phyloP scores from a whole-genome alignment of 2,797 vertebrate genomes.

The Falco peregrinus region DNA sequence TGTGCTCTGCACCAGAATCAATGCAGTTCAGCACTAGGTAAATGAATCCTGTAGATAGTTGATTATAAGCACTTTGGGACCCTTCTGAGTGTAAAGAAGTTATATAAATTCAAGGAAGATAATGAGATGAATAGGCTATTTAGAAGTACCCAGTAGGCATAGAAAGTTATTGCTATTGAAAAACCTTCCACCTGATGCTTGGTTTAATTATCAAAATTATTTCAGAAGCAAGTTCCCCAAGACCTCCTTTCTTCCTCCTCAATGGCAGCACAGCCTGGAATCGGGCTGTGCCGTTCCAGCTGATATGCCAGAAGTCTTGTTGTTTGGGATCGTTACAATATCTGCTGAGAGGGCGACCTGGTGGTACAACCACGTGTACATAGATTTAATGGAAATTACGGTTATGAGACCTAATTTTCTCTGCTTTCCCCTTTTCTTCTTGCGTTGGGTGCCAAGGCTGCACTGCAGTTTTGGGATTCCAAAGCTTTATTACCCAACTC shows the following conservation, averaged over 20 bases:
- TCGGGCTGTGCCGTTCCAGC: neutral
- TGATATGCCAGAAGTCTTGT: neutral
- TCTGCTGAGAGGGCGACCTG: neutral
- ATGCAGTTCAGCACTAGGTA: conserved; percentile 23
- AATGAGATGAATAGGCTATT: conserved; percentile 3
- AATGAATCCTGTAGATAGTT: conserved; percentile 49
- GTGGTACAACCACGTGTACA: neutral
- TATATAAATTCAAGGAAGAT: neutral
- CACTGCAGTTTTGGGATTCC: neutral
- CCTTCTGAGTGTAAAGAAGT: conserved; percentile 22
- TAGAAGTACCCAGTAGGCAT: neutral
- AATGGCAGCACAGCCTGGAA: neutral
- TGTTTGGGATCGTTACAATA: neutral
- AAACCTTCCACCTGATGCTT: neutral
- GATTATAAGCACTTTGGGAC: conserved; percentile 33
- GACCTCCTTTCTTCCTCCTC: neutral
- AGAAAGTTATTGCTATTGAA: neutral
- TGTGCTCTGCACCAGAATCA: neutral
- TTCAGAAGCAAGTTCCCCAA: neutral
- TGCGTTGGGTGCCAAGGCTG: neutral
- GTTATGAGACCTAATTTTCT: neutral
- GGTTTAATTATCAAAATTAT: conserved; percentile 1
- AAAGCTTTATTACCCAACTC: neutral
- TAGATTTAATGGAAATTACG: neutral
- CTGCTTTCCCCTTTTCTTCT: neutral